phyloP scores from a whole-genome alignment of 2,113 vertebrate genomes.

The Chroicocephalus ridibundus region DNA sequence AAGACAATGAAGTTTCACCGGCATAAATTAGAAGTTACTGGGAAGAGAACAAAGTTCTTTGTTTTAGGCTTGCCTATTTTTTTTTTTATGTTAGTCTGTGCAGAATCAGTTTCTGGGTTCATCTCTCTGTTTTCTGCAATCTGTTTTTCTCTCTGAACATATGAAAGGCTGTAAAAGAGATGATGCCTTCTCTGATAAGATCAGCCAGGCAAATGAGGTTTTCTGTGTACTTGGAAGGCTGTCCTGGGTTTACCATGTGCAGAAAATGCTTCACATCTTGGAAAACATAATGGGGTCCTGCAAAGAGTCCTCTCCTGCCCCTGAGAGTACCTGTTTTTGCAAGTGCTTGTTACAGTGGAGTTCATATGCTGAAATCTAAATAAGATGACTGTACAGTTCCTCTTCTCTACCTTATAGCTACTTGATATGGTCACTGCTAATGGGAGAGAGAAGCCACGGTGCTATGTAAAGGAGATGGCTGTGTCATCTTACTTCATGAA shows the following conservation, averaged over 20 bases:
- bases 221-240: background rate
- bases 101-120: background rate
- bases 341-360: background rate
- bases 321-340: background rate
- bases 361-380: background rate
- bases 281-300: background rate
- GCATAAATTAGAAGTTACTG: background rate
- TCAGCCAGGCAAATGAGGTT: background rate
- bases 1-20: background rate
- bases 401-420: background rate
- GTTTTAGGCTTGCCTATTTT: background rate
- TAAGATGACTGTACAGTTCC: background rate
- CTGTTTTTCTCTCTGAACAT: background rate
- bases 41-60: background rate
- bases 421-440: background rate
- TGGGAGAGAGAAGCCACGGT: background rate
- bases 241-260: background rate
- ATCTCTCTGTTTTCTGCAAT: background rate
- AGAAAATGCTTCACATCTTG: background rate
- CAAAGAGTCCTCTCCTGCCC: background rate
- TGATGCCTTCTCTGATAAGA: background rate
- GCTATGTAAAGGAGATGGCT: background rate
- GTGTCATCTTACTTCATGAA: constrained; percentile 19
- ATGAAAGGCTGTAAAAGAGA: background rate
- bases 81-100: background rate